A percentile compares a stretch with the other conserved stretches of the same genome.
Evolutionary conservation across 2,888 invertebrate species (phyloP).

Genomic region (Sycophila texana): DNA sequence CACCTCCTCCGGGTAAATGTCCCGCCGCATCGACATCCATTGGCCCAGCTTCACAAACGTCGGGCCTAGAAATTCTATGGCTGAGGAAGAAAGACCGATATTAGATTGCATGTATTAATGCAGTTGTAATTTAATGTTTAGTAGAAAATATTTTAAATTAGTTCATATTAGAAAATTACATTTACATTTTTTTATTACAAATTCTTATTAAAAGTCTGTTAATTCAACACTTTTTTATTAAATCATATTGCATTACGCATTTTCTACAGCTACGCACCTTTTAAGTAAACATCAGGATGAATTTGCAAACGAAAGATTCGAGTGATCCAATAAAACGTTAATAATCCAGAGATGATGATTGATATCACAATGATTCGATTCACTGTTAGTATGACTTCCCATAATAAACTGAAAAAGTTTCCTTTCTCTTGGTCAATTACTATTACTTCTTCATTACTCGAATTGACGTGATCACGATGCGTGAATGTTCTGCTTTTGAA

Average conservation of each 20-base stretch:
- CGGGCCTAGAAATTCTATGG: constrained; percentile 75
- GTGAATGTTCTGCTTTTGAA: constrained; percentile 1
- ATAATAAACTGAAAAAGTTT: constrained; percentile 47
- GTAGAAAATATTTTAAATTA: not conserved
- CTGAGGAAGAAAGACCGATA: constrained; percentile 49
- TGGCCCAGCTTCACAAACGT: constrained; percentile 78
- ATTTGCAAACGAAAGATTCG: constrained; percentile 57
- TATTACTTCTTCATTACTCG: constrained; percentile 4
- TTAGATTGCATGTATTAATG: not conserved
- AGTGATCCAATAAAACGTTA: constrained; percentile 60
- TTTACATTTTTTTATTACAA: not conserved
- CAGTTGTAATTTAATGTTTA: not conserved
- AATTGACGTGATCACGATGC: not conserved
- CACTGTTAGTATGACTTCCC: constrained; percentile 55
- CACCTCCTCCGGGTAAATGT: constrained; percentile 75
- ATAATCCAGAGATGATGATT: constrained; percentile 57
- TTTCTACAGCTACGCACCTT: constrained; percentile 57
- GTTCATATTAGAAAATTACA: not conserved
- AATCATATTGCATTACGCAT: not conserved
- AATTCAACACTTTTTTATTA: not conserved
- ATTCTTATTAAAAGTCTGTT: not conserved
- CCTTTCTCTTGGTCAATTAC: not conserved
- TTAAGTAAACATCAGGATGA: constrained; percentile 60
- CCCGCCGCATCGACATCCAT: constrained; percentile 77
- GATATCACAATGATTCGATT: constrained; percentile 61